phyloP scores from a whole-genome alignment of 2,113 vertebrate genomes.

The Atrichornis clamosus region DNA sequence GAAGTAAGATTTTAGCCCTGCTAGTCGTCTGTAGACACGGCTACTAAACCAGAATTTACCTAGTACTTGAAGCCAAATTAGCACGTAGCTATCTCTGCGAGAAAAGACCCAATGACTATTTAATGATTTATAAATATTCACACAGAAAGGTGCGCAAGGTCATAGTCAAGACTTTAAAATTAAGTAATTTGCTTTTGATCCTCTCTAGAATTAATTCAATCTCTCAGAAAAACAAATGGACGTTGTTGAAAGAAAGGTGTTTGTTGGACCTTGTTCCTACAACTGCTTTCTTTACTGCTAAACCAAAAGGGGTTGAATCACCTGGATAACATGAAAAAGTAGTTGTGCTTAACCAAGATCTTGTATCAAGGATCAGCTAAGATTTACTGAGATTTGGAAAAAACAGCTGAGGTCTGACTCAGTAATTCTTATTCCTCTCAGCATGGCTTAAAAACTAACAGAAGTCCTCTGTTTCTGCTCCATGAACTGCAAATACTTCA shows the following conservation, averaged over 20 bases:
- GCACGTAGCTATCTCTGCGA: background rate
- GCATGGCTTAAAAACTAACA: background rate
- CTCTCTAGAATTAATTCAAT: slow-evolving; percentile 4
- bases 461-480: background rate
- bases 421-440: background rate
- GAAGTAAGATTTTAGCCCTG: background rate
- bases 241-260: slow-evolving; percentile 13
- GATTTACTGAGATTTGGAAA: background rate
- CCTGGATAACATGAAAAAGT: background rate
- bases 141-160: background rate
- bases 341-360: background rate
- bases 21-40: background rate
- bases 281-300: background rate
- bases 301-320: background rate
- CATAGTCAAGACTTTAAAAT: slow-evolving; percentile 23
- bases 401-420: background rate
- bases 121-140: slow-evolving; percentile 15
- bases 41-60: background rate
- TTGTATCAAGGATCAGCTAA: slow-evolving; percentile 2
- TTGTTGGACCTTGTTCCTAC: background rate
- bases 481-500: background rate
- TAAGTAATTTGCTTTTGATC: slow-evolving; percentile 32
- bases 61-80: background rate
- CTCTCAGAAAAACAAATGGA: slow-evolving; percentile 29
- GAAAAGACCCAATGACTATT: background rate